Evolutionary conservation across 1,140 invertebrate species (phyloP).

Genomic region (Cyclargus thomasi): DNA sequence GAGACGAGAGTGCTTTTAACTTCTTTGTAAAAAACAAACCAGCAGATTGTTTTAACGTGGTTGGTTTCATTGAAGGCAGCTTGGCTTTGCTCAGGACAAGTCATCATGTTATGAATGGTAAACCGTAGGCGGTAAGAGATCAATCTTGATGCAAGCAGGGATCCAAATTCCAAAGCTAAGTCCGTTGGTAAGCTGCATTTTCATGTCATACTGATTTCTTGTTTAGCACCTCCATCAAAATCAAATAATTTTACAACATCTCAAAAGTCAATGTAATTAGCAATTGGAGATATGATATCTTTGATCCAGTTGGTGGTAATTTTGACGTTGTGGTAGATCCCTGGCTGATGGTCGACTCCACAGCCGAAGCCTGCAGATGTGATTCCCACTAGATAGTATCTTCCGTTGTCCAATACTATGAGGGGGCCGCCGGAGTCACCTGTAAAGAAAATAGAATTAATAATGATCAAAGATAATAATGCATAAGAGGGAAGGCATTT

Average conservation of each 20-base stretch:
- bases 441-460: slow-evolving; percentile 41
- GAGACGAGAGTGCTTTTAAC: no score
- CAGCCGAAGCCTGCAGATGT: slow-evolving; percentile 91
- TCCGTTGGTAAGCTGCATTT: no score
- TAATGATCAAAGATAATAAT: neutral
- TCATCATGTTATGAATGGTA: no score
- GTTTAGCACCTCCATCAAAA: neutral
- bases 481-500: no score
- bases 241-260: neutral
- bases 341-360: slow-evolving; percentile 88
- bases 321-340: slow-evolving; percentile 88
- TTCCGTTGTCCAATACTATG: slow-evolving; percentile 78
- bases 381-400: slow-evolving; percentile 88
- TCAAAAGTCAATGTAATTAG: slow-evolving; percentile 48
- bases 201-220: neutral
- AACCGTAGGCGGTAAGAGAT: no score
- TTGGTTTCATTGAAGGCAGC: no score
- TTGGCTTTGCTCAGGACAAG: no score
- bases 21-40: no score
- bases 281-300: slow-evolving; percentile 60
- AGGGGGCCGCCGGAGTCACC: slow-evolving; percentile 90
- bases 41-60: no score
- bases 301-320: slow-evolving; percentile 83
- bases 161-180: no score
- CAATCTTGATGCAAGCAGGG: no score